Conservation (phyloP, 2,113 vertebrate genomes). For the Xiphophorus hellerii region DNA sequence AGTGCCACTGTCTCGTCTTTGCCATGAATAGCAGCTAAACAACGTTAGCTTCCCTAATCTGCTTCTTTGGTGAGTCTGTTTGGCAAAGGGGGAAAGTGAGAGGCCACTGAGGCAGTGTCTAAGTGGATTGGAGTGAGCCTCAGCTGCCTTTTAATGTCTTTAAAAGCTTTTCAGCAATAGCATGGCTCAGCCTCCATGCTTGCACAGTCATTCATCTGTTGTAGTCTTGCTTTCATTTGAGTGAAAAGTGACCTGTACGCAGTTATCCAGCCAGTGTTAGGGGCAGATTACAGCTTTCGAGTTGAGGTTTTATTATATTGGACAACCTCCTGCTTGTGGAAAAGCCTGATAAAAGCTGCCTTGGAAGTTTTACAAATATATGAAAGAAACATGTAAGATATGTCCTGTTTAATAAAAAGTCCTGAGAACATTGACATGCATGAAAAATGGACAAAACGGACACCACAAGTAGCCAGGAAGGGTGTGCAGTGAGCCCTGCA, state of each 20-base stretch:
- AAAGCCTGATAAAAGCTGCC: not conserved
- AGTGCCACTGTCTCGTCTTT: not conserved
- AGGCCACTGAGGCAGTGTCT: constrained; percentile 50
- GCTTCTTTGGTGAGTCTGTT: constrained; percentile 58
- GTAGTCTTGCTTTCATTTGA: constrained; percentile 42
- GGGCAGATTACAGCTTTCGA: constrained; percentile 16
- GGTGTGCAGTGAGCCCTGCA: constrained; percentile 5
- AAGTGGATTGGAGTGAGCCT: constrained; percentile 66
- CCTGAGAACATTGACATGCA: not conserved
- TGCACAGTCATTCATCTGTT: constrained; percentile 44
- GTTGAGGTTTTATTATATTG: not conserved
- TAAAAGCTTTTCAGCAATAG: constrained; percentile 72
- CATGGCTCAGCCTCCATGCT: constrained; percentile 31
- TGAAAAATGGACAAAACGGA: not conserved
- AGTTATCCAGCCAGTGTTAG: constrained; percentile 15
- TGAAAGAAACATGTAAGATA: not conserved
- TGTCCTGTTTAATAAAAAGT: not conserved
- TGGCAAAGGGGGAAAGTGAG: constrained; percentile 42
- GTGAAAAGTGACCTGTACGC: constrained; percentile 42
- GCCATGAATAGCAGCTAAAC: constrained; percentile 42
- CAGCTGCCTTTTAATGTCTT: constrained; percentile 72
- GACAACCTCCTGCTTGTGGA: not conserved
- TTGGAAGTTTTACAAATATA: not conserved
- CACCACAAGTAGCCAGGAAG: not conserved
- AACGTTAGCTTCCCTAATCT: constrained; percentile 52